Evolutionary conservation across 2,797 vertebrate species (phyloP), one percentile per base, ranked within the genome.

Genomic region (Nyctalus aviator): DNA sequence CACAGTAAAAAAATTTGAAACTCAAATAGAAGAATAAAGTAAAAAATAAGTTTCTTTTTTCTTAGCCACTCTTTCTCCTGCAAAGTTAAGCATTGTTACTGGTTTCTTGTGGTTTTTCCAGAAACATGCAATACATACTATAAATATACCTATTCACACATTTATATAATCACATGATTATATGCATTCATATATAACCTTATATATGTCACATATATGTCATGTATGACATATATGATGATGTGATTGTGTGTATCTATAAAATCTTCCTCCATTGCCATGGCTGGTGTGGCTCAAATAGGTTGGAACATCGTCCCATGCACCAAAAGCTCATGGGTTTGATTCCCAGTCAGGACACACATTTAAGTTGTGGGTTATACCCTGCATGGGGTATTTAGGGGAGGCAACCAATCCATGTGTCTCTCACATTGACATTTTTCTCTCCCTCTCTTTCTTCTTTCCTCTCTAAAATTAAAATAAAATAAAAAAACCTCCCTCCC

Each of bases 61-160:
- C 18, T 93, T 48, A 88, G 41, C 17, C 11, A 53, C 7, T 55
- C 14, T 76, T 14, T 75, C 25, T 94, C 32, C 32, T 94, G 35
- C 62, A 88, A 32, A 84, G 35, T 79, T 92, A 88, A 82, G 37
- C 44, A 89, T 17, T 88, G 2, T 53, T 92, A 72, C 8, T 66
- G 8, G 35, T 91, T 88, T 93, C 75, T 62, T 91, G 2, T 93
- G 25, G 25, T 87, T 91, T 91, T 84, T 64, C 30, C 23, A 48
- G 72, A 90, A 87, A 91, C 44, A 13, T 77, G 90, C 41, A 92
- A 1, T 91, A 41, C 2, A 46, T 91, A 55, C 77, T 72, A 27
- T 75, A 92, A 71, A 44, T 71, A 18, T 90, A 13, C 92, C 7
- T 79, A 30, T 78, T 12, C n/a, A 21, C 8, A 3, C 23, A 62